Conservation (phyloP, 2,797 vertebrate species). For the Yasuhikotakia modesta region DNA sequence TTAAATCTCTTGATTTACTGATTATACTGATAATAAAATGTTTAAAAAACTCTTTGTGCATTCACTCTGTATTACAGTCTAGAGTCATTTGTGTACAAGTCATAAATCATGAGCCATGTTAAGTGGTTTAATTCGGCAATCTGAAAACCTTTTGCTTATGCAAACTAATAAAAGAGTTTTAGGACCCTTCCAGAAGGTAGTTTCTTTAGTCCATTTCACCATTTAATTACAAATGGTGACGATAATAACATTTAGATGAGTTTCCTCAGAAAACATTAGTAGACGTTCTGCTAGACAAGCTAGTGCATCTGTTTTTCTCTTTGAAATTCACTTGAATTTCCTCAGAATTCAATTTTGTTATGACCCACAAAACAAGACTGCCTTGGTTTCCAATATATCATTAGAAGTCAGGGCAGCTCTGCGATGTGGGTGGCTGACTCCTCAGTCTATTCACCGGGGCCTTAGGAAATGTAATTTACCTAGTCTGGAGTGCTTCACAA, state of each 20-base stretch:
- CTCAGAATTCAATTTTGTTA: too few species aligned
- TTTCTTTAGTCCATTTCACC: background rate
- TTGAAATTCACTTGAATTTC: background rate
- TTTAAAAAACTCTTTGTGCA: background rate
- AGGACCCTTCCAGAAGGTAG: background rate
- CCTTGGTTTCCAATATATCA: background rate
- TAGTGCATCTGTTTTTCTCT: background rate
- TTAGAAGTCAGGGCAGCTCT: background rate
- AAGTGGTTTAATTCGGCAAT: background rate
- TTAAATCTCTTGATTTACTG: background rate
- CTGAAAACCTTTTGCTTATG: background rate
- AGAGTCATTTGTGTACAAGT: background rate
- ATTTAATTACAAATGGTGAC: background rate
- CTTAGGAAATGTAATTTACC: slow-evolving; percentile 4
- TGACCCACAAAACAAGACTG: background rate
- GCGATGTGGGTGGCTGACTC: slow-evolving; percentile 5
- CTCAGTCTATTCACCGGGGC: slow-evolving; percentile 13
- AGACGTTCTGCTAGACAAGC: background rate
- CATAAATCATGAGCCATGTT: background rate
- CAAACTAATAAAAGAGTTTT: background rate
- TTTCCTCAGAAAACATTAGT: background rate
- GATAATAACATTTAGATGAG: background rate
- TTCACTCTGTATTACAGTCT: background rate
- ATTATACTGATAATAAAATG: background rate
- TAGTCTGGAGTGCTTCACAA: background rate